Conservation (phyloP, 35 echinoderm and acorn worm species). For the Ophioderma brevispina region DNA sequence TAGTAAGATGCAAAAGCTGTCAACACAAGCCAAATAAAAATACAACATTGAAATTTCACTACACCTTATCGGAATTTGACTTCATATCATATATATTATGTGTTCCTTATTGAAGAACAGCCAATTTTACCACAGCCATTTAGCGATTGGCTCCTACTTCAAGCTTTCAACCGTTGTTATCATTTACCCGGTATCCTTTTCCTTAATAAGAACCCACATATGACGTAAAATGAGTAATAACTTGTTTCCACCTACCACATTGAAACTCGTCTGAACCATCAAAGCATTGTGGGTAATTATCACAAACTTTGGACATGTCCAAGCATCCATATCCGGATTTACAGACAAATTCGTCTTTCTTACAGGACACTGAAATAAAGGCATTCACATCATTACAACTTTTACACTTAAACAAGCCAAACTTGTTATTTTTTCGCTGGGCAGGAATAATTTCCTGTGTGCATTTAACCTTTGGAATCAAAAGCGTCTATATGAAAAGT, state of each 20-base stretch:
- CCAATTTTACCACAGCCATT: not conserved
- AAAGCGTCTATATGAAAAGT: no score
- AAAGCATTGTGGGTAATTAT: not conserved
- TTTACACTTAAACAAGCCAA: not conserved
- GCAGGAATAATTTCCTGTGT: not conserved
- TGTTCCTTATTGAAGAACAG: not conserved
- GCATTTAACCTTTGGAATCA: not conserved
- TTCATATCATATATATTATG: not conserved
- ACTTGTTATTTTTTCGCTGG: not conserved
- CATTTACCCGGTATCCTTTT: not conserved
- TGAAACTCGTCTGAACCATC: not conserved
- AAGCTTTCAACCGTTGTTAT: not conserved
- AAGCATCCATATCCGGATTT: not conserved
- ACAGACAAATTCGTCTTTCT: not conserved
- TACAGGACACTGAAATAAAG: not conserved
- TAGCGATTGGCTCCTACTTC: not conserved
- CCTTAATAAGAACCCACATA: not conserved
- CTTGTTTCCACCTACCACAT: not conserved
- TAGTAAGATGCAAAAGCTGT: no score
- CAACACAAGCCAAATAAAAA: no score
- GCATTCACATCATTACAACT: not conserved
- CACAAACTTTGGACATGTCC: not conserved
- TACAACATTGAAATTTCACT: no score
- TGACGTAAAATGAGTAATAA: no score
- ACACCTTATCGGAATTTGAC: not conserved